Conservation (phyloP, 2,797 vertebrate species). For the Siniperca scherzeri region DNA sequence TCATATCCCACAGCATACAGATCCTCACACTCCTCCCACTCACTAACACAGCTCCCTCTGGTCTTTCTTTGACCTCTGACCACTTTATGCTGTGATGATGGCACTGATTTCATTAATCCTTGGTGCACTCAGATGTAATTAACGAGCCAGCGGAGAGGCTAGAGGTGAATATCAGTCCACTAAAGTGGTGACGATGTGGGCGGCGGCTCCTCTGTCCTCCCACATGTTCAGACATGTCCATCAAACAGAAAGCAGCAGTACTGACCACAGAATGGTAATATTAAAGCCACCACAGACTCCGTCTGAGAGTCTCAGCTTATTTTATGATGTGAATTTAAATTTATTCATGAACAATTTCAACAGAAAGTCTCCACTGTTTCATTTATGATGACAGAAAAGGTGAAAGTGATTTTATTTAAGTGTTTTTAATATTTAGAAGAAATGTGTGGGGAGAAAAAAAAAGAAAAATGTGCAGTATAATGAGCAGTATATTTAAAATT, state of each 20-base stretch:
- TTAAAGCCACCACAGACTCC: constrained; percentile 2
- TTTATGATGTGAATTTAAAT: constrained; percentile 29
- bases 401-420: constrained; percentile 19
- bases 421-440: not conserved
- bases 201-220: constrained; percentile 36
- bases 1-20: constrained; percentile 51
- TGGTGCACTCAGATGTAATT: constrained; percentile 65
- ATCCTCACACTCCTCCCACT: constrained; percentile 44
- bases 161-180: constrained; percentile 64
- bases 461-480: not conserved
- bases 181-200: constrained; percentile 31
- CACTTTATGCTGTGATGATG: constrained; percentile 34
- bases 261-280: constrained; percentile 13
- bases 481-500: not conserved
- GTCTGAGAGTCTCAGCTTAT: constrained; percentile 3
- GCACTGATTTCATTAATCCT: constrained; percentile 72
- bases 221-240: constrained; percentile 45
- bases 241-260: constrained; percentile 25
- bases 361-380: constrained; percentile 3
- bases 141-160: constrained; percentile 50
- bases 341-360: constrained; percentile 10
- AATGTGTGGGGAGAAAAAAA: not conserved
- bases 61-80: constrained; percentile 64
- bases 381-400: constrained; percentile 10
- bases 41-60: constrained; percentile 59